Evolutionary conservation across 2,888 invertebrate genomes (phyloP), one percentile per base, ranked within the genome.

Genomic region (Brachyptera risi): DNA sequence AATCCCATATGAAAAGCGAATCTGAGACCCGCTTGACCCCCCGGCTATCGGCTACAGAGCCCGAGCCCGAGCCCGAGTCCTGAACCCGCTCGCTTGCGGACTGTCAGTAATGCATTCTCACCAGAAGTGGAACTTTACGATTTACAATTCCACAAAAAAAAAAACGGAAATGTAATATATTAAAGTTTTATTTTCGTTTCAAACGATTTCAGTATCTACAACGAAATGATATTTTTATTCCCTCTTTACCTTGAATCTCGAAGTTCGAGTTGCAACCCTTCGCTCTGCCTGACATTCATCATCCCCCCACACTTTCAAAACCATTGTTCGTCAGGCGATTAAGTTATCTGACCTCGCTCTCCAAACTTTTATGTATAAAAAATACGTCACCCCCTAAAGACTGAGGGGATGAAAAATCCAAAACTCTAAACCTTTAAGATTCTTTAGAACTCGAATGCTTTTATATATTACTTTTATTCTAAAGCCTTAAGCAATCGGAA

Each of bases 241-340:
- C 17, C 17, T 17, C 50, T 31, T 17, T 27, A 51, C 31, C 50
- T 51, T 27, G 50, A 51, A 17, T 51, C 31, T 51, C 17, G 17
- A 51, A 51, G 50, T 51, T 51, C 24, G n/a, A 24, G 26, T 51
- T 5, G 50, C 50, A 51, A 51, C 50, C 50, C 50, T 51, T 51
- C 50, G 50, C 40, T 47, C 47, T 27, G 21, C 42, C 13, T 31
- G 40, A 42, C 64, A 64, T 64, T 61, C 54, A 61, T 64, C 64
- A 64, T 64, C 54, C 61, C 63, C 63, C 60, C 23, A 27, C 56
- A n/a, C n/a, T n/a, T n/a, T n/a, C n/a, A n/a, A n/a, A n/a, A 35
- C 63, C 47, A 58, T 63, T 63, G 63, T 63, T 63, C 63, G 59
- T 31, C 37, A 50, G 42, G 24, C 61, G 64, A 64, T 64, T 64